Conservation (phyloP, 2,888 invertebrate species). For the Trachelus iudaicus region DNA sequence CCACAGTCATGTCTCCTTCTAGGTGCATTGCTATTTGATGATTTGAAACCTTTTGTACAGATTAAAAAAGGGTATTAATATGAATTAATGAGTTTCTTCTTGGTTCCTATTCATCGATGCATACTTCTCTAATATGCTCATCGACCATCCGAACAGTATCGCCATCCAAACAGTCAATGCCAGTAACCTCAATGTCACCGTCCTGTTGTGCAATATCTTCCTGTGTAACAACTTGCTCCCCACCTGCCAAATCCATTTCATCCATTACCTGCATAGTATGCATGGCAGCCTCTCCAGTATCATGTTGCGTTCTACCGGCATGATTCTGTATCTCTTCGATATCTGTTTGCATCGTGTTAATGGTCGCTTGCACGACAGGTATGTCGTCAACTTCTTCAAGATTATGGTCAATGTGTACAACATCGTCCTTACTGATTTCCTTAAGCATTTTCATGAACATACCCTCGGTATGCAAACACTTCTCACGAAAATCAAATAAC, state of each 20-base stretch:
- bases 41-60: constrained; percentile 49
- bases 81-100: neutral
- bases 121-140: constrained; percentile 51
- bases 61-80: neutral
- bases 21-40: constrained; percentile 61
- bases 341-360: constrained; percentile 37
- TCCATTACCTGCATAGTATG: constrained; percentile 57
- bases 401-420: constrained; percentile 41
- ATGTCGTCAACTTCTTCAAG: constrained; percentile 44
- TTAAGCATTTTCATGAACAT: constrained; percentile 66
- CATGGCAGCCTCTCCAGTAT: constrained; percentile 34
- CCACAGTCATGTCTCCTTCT: constrained; percentile 56
- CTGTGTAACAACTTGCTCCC: constrained; percentile 56
- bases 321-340: constrained; percentile 46
- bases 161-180: constrained; percentile 57
- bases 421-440: constrained; percentile 48
- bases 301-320: constrained; percentile 24
- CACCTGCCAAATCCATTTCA: constrained; percentile 54
- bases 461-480: constrained; percentile 69
- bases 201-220: constrained; percentile 54
- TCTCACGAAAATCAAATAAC: constrained; percentile 70
- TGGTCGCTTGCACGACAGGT: constrained; percentile 14
- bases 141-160: constrained; percentile 60
- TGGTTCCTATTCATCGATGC: neutral
- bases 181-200: constrained; percentile 52